phyloP scores from a whole-genome alignment of 2,888 invertebrate genomes.

The Eucriotettix oculatus region DNA sequence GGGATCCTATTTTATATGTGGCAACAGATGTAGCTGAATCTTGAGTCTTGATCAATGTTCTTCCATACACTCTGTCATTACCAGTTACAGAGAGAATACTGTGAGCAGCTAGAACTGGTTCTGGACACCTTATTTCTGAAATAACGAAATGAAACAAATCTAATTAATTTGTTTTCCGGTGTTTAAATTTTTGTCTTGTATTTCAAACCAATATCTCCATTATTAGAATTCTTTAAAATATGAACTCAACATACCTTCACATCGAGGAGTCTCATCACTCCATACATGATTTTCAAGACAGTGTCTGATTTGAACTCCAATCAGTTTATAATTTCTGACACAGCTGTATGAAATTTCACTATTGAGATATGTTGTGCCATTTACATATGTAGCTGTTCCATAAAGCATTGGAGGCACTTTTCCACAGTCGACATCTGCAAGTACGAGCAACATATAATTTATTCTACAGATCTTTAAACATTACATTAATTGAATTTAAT shows the following conservation, averaged over 20 bases:
- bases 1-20: slow-evolving; percentile 70
- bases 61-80: slow-evolving; percentile 77
- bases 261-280: slow-evolving; percentile 71
- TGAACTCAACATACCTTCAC: slow-evolving; percentile 48
- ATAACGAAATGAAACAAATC: slow-evolving; percentile 3
- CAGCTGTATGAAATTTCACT: slow-evolving; percentile 70
- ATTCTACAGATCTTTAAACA: too few relatives aligned
- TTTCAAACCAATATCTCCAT: not conserved
- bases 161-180: not conserved
- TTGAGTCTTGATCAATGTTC: slow-evolving; percentile 60
- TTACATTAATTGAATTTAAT: too few relatives aligned
- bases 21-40: slow-evolving; percentile 45
- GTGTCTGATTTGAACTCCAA: slow-evolving; percentile 50
- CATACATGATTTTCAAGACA: slow-evolving; percentile 64
- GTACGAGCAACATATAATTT: too few relatives aligned
- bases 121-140: slow-evolving; percentile 72
- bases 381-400: slow-evolving; percentile 57
- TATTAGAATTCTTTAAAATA: not conserved
- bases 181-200: not conserved
- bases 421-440: slow-evolving; percentile 72
- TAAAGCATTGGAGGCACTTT: slow-evolving; percentile 62
- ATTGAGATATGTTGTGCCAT: slow-evolving; percentile 63
- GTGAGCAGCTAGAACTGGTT: slow-evolving; percentile 66
- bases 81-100: slow-evolving; percentile 78
- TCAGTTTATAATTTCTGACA: slow-evolving; percentile 59